Evolutionary conservation across 2,797 vertebrate species (phyloP).

Genomic region (Lepilemur septentrionalis): DNA sequence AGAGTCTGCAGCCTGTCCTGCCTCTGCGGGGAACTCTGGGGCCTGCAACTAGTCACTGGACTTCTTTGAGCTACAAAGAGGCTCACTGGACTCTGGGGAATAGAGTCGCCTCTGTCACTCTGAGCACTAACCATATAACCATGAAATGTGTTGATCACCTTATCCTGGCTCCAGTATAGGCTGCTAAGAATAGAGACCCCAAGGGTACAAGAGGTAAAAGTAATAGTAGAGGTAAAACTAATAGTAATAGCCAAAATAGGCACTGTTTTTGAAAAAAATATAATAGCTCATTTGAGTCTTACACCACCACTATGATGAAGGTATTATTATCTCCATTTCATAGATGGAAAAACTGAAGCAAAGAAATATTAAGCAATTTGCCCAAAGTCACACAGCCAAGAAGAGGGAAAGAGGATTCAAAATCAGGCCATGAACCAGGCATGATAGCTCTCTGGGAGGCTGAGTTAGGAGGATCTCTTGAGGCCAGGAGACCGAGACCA

Average conservation of each 20-base stretch:
- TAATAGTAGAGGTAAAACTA: neutral
- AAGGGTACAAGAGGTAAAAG: neutral
- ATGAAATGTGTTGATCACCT: neutral
- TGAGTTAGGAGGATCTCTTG: neutral
- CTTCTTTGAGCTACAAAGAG: neutral
- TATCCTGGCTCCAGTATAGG: rapidly evolving
- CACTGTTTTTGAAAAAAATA: neutral
- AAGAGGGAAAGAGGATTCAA: neutral
- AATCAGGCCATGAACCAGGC: too few relatives aligned
- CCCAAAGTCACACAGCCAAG: neutral
- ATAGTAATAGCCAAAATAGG: neutral
- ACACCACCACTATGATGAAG: neutral
- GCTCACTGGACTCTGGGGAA: neutral
- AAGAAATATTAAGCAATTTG: neutral
- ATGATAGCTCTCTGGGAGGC: neutral
- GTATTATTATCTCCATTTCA: neutral
- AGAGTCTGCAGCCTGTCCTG: neutral
- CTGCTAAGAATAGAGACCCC: neutral
- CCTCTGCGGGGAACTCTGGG: neutral
- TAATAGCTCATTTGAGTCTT: neutral
- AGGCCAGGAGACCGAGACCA: neutral
- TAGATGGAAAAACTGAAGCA: neutral
- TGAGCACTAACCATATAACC: neutral
- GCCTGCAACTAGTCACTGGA: neutral
- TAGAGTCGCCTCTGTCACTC: neutral